Evolutionary conservation across 1,140 invertebrate genomes (phyloP).

Genomic region (Plectrocnemia conspersa): DNA sequence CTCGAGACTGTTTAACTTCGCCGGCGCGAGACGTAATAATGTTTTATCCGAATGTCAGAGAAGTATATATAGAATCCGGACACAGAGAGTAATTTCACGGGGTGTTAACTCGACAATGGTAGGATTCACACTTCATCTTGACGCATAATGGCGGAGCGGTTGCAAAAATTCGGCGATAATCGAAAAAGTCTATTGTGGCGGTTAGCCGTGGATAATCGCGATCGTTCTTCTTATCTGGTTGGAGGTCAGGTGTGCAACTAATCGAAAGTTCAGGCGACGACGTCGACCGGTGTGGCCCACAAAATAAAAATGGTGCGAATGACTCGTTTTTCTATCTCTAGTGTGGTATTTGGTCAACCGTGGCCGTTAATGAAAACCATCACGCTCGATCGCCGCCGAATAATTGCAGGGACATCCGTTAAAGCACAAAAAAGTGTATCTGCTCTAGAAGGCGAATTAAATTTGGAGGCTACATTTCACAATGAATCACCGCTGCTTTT

Average conservation of each 20-base stretch:
- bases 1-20: too few relatives aligned
- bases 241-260: conserved; percentile 26
- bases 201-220: conserved; percentile 26
- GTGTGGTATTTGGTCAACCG: conserved; percentile 26
- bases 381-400: conserved; percentile 13
- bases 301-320: conserved; percentile 12
- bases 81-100: conserved; percentile 47
- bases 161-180: conserved; percentile 29
- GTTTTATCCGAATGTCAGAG: neutral
- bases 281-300: conserved; percentile 8
- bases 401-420: conserved; percentile 28
- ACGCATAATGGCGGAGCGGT: conserved; percentile 40
- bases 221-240: conserved; percentile 26
- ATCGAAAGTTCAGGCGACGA: conserved; percentile 5
- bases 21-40: too few relatives aligned
- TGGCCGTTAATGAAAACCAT: conserved; percentile 19
- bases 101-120: conserved; percentile 47
- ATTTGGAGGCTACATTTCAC: too few relatives aligned
- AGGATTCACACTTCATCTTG: conserved; percentile 45
- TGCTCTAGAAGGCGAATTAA: neutral
- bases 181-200: conserved; percentile 26
- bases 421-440: neutral
- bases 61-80: conserved; percentile 42
- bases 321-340: too few relatives aligned
- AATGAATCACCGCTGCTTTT: too few relatives aligned